Conservation (phyloP, 1,140 invertebrate genomes). For the Venturia canescens region DNA sequence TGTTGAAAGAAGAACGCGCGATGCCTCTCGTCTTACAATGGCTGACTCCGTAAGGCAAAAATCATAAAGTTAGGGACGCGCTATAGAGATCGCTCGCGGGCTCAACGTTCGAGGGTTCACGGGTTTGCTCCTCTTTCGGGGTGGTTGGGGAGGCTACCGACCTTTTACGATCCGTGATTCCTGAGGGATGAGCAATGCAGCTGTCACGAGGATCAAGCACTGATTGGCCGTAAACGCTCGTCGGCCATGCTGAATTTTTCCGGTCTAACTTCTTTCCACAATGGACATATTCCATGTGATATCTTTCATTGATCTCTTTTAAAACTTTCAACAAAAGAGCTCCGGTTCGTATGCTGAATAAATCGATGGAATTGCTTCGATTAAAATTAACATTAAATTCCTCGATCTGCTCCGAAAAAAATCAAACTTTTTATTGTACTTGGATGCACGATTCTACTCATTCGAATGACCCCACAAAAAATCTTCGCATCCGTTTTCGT, state of each 20-base stretch:
- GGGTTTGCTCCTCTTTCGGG: not conserved
- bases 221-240: conserved; percentile 66
- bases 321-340: conserved; percentile 43
- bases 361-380: not conserved
- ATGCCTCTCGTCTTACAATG: conserved; percentile 70
- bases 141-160: conserved; percentile 44
- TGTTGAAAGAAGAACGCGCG: conserved; percentile 35
- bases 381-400: no score
- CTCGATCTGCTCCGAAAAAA: no score
- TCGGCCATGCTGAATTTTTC: conserved; percentile 75
- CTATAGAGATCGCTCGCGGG: conserved; percentile 44
- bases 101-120: conserved; percentile 49
- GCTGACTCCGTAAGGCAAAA: conserved; percentile 78
- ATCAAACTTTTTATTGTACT: no score
- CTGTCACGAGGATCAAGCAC: conserved; percentile 67
- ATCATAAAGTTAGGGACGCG: conserved; percentile 76
- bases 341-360: conserved; percentile 26
- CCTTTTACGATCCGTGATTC: conserved; percentile 24
- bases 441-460: no score
- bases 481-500: no score
- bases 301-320: conserved; percentile 22
- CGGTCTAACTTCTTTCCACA: conserved; percentile 71
- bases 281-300: conserved; percentile 54
- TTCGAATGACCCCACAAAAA: no score
- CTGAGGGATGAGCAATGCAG: conserved; percentile 72